Base-by-base conservation (phyloP, 2,888 invertebrate species). In the Coelogynopora nodosa region DNA sequence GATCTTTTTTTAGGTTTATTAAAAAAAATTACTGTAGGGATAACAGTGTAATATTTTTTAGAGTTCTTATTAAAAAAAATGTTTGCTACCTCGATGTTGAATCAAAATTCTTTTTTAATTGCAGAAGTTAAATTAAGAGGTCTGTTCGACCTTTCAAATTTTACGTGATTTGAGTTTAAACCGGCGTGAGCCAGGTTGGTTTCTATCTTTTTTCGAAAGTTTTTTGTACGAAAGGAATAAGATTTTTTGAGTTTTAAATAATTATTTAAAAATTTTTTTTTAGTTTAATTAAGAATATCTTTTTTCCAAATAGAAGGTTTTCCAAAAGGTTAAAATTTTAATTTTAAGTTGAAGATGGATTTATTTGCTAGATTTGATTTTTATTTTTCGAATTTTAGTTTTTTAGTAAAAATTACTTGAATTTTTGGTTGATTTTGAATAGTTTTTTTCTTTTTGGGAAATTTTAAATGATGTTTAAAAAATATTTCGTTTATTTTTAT, bases 51-150 rank as follows among this genome's bases (percentile, higher is more conserved):
- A 95, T 95, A 93, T 94, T 94, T 94, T 94, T 92, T 92, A 94
- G 93, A 95, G 95, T 93, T 93, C 94, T 91, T 92, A 95, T 95
- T 93, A 93, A 93, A 94, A 94, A 93, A 93, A 93, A 92, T 94
- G 94, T 93, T 95, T 95, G 94, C 94, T 94, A 95, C 95, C 95
- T 95, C 95, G 95, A 95, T 95, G 95, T 95, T 95, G 95, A 94
- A 95, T 95, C 95, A 95, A 94, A 93, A 91, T 93, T 93, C 93
- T 93, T 92, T 93, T 74, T 93, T 93, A 93, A 93, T 93, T 93
- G 94, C 90, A 95, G 94, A 92, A 93, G 93, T 93, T 94, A 93
- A 93, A 74, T 93, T 87, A 88, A 89, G 88, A 86, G 89, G 87
- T 92, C 92, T 93, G 94, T 94, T 93, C 94, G 94, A 94, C 94